Conservation (phyloP, 2,797 vertebrate genomes). For the Aldrovandia affinis region DNA sequence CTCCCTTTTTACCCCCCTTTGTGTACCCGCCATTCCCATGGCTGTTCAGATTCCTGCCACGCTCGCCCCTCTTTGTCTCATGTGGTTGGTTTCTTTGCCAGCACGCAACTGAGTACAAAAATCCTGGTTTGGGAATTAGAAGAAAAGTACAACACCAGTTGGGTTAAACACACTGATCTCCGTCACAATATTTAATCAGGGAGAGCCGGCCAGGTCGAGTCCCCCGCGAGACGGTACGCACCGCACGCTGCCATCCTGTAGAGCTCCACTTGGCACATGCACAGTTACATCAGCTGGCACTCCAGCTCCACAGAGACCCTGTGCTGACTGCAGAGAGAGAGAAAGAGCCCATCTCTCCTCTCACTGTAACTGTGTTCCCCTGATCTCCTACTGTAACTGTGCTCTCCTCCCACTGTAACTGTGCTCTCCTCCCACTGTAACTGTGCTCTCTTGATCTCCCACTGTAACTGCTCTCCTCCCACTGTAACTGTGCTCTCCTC, state of each 20-base stretch:
- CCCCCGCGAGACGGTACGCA: conserved; percentile 50
- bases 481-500: not conserved
- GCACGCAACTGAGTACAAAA: conserved; percentile 4
- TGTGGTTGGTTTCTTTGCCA: conserved; percentile 1
- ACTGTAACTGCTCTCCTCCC: not conserved
- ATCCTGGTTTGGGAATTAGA: conserved; percentile 8
- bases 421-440: not conserved
- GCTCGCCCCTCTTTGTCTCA: not conserved
- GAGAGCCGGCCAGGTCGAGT: conserved; percentile 47
- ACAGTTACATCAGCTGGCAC: conserved; percentile 58
- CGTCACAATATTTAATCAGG: not conserved
- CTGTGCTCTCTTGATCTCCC: not conserved
- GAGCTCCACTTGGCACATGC: conserved; percentile 60
- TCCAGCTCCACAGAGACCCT: conserved; percentile 33
- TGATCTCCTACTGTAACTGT: not conserved
- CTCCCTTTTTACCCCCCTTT: not conserved
- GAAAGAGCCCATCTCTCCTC: conserved; percentile 21
- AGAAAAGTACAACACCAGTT: conserved; percentile 14
- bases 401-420: not conserved
- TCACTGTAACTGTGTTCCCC: not conserved
- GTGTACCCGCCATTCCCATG: not conserved
- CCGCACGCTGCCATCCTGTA: conserved; percentile 60
- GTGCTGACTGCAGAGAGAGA: conserved; percentile 40
- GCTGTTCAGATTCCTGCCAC: not conserved
- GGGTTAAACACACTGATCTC: conserved; percentile 18